phyloP scores from a whole-genome alignment of 2,888 invertebrate genomes.

The Tipula unca region DNA sequence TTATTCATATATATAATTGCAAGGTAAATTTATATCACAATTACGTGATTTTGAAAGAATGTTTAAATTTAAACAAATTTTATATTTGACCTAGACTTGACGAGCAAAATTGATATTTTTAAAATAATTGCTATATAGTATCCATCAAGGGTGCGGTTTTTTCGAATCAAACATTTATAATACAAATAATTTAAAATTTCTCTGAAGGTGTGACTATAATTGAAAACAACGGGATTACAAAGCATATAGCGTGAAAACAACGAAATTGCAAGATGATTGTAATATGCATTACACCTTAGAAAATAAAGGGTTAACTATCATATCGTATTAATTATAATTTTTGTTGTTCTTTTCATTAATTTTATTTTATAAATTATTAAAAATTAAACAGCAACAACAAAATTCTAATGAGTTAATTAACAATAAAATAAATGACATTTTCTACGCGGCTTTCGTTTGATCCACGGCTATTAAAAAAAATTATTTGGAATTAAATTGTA shows the following conservation, averaged over 20 bases:
- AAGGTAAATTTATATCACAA: not conserved
- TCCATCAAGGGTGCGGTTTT: not conserved
- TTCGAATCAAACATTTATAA: not conserved
- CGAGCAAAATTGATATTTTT: not conserved
- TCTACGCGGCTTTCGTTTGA: not conserved
- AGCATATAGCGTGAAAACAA: not conserved
- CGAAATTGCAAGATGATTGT: not conserved
- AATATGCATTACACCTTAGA: not conserved
- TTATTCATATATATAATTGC: not conserved
- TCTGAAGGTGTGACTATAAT: not conserved
- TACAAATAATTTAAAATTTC: not conserved
- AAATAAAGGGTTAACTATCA: not conserved
- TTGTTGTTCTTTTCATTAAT: not conserved
- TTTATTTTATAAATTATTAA: not conserved
- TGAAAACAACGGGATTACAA: not conserved
- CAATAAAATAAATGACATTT: not conserved
- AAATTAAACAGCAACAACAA: not conserved
- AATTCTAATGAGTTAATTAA: not conserved
- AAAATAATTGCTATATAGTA: not conserved
- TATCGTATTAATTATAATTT: not conserved
- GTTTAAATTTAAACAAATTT: not conserved
- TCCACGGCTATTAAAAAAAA: not conserved
- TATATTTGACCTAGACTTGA: not conserved
- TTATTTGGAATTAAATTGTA: not conserved
- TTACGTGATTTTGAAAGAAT: not conserved